Base-by-base conservation (phyloP, 1,140 invertebrate genomes). In the Ylistrum balloti region DNA sequence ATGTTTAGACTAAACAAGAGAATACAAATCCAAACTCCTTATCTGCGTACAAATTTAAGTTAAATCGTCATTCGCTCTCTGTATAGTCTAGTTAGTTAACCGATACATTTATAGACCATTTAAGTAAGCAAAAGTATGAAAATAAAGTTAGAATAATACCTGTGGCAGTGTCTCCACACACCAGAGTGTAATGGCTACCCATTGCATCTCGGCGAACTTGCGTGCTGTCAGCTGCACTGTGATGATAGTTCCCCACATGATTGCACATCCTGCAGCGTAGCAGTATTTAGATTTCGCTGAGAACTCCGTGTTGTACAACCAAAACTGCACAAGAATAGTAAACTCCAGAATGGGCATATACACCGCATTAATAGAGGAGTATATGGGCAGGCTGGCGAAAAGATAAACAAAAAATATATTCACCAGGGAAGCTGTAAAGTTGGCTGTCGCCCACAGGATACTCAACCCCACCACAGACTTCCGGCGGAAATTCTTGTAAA, bases 81-180 rank as follows among this genome's bases (percentile, higher is more conserved):
- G n/a, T n/a, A n/a, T n/a, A n/a, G n/a, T n/a, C n/a, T n/a, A n/a
- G n/a, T n/a, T n/a, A n/a, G n/a, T n/a, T n/a, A n/a, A n/a, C n/a
- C n/a, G n/a, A n/a, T n/a, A n/a, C n/a, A n/a, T n/a, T n/a, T n/a
- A n/a, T n/a, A n/a, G n/a, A n/a, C n/a, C n/a, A n/a, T n/a, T n/a
- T n/a, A n/a, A n/a, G n/a, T n/a, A n/a, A n/a, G n/a, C n/a, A n/a
- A n/a, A n/a, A n/a, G n/a, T n/a, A n/a, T n/a, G n/a, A n/a, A n/a
- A n/a, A n/a, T n/a, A n/a, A n/a, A n/a, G n/a, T n/a, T n/a, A n/a
- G n/a, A n/a, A n/a, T n/a, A n/a, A 41, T 91, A 94, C 93, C 91
- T 94, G 94, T 87, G 94, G 94, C 90, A 94, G 93, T n/a, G 93
- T 93, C 88, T 94, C 94, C 22, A 93, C 89, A 85, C 92, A 91